Evolutionary conservation across 64 coral and sea anemone species (phyloP), one percentile per base, ranked within the genome.

Genomic region (Montipora efflorescens): DNA sequence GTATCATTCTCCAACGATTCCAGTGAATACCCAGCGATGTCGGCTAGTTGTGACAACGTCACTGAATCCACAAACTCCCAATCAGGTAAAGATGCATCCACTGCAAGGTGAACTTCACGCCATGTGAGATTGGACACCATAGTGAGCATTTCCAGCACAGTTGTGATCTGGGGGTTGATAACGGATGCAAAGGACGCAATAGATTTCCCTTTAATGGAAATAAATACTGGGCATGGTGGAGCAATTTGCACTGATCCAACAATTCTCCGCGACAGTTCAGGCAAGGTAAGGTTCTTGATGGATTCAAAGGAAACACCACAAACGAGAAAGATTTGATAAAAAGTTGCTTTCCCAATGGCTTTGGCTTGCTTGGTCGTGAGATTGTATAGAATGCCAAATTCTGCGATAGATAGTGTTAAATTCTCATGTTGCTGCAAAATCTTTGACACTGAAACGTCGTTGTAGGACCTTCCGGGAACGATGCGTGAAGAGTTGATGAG

Each of bases 41-140:
- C 57, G 3, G 89, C 82, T 5, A 93, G 66, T 8, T 92, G 22
- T 23, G 57, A 5, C 47, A 97, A 16, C 22, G 58, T 94, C 20
- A 89, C 78, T 57, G 76, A 79, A n/a, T 94, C 95, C 1, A 94
- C 0, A 59, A 90, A 83, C 55, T 97, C 95, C 95, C 95, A 97
- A 8, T 97, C 92, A 13, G 83, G 6, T 36, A 85, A 15, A 58
- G 44, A 2, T 44, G 51, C 90, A 77, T 59, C 48, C 14, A 86
- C 55, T 22, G 78, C 12, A 57, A 71, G 64, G 11, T 70, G 66
- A 3, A 79, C 76, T 74, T 87, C 67, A 76, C 47, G 93, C 93
- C 93, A 94, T 15, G 87, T 55, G 3, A 90, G 59, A 59, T 43
- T 76, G 16, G 79, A 69, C 3, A 44, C 88, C 14, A 0, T 3